Conservation (phyloP, 2,888 invertebrate species). For the Cenopis cana region DNA sequence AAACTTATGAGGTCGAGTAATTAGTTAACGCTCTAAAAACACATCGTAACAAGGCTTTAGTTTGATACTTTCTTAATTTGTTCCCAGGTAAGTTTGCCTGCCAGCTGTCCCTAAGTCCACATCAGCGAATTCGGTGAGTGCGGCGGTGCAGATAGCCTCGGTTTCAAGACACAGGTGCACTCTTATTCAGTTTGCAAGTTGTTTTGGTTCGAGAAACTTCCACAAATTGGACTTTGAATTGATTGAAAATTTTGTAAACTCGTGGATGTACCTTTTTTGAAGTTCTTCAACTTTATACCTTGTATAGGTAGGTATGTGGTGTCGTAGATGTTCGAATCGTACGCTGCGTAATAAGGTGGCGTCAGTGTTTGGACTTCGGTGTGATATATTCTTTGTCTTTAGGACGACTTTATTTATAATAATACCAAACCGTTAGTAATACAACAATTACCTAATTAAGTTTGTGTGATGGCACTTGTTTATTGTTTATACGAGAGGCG, state of each 20-base stretch:
- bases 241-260: neutral
- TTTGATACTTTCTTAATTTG: slow-evolving; percentile 20
- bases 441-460: neutral
- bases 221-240: neutral
- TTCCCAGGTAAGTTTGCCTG: slow-evolving; percentile 34
- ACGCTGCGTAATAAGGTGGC: neutral
- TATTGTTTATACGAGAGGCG: too few species aligned
- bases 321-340: too few species aligned
- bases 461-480: too few species aligned
- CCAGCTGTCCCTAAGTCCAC: slow-evolving; percentile 12
- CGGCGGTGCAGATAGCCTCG: neutral
- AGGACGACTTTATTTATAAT: neutral
- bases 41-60: neutral
- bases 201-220: neutral
- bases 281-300: neutral
- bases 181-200: slow-evolving; percentile 9
- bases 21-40: neutral
- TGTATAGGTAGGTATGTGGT: too few species aligned
- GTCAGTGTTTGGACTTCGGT: neutral
- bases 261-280: neutral
- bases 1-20: too few species aligned
- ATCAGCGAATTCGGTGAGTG: slow-evolving; percentile 16
- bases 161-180: slow-evolving; percentile 25
- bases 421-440: neutral
- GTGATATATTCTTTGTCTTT: neutral